Evolutionary conservation across 2,113 vertebrate species (phyloP).

Genomic region (Cariama cristata): DNA sequence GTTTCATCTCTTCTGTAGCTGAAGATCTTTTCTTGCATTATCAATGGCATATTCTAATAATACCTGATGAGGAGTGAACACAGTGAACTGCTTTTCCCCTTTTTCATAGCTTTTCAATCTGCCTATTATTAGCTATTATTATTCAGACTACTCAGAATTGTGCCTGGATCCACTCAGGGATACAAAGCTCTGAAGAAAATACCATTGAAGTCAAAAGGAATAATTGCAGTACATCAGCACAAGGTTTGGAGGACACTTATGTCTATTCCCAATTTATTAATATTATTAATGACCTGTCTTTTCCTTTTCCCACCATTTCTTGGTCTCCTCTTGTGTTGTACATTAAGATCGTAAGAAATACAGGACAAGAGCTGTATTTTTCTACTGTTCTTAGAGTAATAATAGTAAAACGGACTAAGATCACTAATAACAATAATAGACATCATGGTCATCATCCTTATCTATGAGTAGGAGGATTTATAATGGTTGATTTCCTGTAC

Average conservation of each 20-base stretch:
- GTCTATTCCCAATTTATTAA: neutral
- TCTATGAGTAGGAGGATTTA: neutral
- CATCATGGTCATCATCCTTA: neutral
- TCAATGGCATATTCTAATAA: neutral
- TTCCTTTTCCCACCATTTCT: neutral
- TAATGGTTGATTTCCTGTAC: neutral
- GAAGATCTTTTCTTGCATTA: neutral
- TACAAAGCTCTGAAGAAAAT: neutral
- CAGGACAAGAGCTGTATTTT: neutral
- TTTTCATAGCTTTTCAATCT: neutral
- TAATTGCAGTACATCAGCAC: neutral
- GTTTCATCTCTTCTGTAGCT: neutral
- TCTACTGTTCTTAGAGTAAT: neutral
- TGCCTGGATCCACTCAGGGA: neutral
- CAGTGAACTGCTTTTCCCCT: neutral
- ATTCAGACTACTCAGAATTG: neutral
- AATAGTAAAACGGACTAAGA: neutral
- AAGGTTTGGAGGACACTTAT: neutral
- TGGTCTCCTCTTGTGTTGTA: neutral
- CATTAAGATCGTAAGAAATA: neutral
- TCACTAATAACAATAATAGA: neutral
- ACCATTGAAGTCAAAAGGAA: neutral
- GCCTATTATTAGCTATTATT: neutral
- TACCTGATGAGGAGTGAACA: neutral
- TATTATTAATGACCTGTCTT: neutral